Percentiles rank a stretch among this genome's conserved stretches.
Conservation (phyloP, 1,140 invertebrate species). For the Nephila pilipes region DNA sequence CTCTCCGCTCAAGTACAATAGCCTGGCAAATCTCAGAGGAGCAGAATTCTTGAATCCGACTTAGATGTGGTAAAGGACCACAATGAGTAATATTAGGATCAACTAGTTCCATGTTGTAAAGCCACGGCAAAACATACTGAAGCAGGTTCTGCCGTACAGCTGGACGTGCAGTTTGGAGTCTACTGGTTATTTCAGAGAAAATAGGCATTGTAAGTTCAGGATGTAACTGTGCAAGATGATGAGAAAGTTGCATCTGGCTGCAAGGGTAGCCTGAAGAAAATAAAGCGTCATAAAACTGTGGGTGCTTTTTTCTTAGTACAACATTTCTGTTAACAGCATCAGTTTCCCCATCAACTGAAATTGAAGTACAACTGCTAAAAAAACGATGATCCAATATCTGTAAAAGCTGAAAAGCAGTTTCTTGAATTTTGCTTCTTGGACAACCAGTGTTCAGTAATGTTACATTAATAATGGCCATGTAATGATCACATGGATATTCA, state of each 20-base stretch:
- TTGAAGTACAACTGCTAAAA: constrained; percentile 85
- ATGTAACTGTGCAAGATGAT: constrained; percentile 95
- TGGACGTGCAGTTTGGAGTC: constrained; percentile 96
- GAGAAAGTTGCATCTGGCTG: constrained; percentile 94
- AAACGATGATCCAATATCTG: constrained; percentile 97
- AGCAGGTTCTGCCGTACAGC: constrained; percentile 93
- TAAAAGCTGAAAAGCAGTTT: constrained; percentile 95
- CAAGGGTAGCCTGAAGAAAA: constrained; percentile 93
- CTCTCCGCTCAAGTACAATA: constrained; percentile 84
- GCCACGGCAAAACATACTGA: constrained; percentile 96
- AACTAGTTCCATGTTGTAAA: constrained; percentile 99
- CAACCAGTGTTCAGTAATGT: constrained; percentile 97
- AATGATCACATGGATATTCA: constrained; percentile 99
- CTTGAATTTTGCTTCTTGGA: constrained; percentile 93
- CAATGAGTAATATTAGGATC: constrained; percentile 96
- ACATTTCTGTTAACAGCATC: constrained; percentile 72
- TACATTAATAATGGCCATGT: constrained; percentile 98
- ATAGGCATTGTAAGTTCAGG: constrained; percentile 99
- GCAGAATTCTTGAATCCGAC: constrained; percentile 78
- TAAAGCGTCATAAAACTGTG: constrained; percentile 86
- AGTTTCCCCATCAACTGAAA: constrained; percentile 74
- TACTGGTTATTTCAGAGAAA: constrained; percentile 98
- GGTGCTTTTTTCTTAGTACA: constrained; percentile 82
- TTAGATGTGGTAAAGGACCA: constrained; percentile 80
- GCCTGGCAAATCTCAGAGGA: constrained; percentile 78